Conservation (phyloP, 1,140 invertebrate species). For the Sarcophaga bullata region DNA sequence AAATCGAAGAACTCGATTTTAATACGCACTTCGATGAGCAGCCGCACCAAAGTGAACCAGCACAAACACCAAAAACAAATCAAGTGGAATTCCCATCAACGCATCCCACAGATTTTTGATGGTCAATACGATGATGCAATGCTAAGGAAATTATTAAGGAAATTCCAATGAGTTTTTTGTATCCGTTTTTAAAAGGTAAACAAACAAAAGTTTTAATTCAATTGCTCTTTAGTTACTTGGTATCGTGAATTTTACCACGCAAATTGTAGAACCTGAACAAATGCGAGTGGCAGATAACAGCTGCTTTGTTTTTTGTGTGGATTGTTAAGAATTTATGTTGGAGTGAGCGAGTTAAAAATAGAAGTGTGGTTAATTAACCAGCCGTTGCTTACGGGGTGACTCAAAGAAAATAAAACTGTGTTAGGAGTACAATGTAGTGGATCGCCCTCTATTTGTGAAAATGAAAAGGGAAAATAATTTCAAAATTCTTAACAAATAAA, state of each 20-base stretch:
- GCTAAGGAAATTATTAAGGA: constrained; percentile 34
- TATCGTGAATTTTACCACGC: constrained; percentile 12
- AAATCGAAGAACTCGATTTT: constrained; percentile 24
- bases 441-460: too few relatives aligned
- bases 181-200: constrained; percentile 41
- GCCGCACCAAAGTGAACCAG: neutral
- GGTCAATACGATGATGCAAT: constrained; percentile 32
- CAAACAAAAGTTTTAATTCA: neutral
- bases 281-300: neutral
- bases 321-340: neutral
- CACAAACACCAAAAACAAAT: neutral
- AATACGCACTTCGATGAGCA: neutral
- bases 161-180: constrained; percentile 42
- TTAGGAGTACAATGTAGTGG: too few relatives aligned
- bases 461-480: too few relatives aligned
- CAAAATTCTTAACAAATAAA: too few relatives aligned
- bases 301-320: neutral
- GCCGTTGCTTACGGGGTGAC: neutral
- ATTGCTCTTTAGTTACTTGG: neutral
- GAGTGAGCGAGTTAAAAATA: neutral
- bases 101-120: neutral
- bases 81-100: neutral
- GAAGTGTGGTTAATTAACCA: neutral
- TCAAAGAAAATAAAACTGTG: neutral
- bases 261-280: neutral